Percentiles rank a stretch among this genome's conserved stretches.
phyloP scores from a whole-genome alignment of 2,797 vertebrate species.

The Varecia variegata region DNA sequence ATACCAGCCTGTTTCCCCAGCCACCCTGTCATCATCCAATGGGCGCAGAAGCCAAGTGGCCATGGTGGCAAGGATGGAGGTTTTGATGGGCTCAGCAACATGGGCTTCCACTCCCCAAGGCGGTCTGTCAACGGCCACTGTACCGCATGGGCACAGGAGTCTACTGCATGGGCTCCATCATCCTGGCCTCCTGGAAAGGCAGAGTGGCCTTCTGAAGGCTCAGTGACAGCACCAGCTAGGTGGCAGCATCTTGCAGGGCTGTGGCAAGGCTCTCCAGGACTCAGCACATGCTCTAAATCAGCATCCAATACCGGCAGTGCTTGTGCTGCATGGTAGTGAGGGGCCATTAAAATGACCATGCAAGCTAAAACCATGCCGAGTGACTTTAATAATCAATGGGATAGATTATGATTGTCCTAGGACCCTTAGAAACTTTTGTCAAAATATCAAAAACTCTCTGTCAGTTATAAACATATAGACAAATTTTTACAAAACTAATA shows the following conservation, averaged over 20 bases:
- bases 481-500: background rate
- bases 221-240: background rate
- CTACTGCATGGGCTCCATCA: background rate
- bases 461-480: background rate
- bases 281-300: background rate
- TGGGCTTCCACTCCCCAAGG: background rate
- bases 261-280: background rate
- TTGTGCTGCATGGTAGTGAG: background rate
- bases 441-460: background rate
- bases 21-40: background rate
- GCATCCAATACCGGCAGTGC: background rate
- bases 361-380: background rate
- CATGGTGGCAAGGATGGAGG: background rate
- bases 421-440: background rate
- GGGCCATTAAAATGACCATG: no score
- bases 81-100: background rate
- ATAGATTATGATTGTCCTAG: background rate
- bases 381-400: background rate
- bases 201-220: background rate
- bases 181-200: background rate
- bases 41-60: background rate
- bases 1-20: background rate
- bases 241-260: background rate
- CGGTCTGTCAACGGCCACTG: background rate
- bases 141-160: background rate